These are phyloP conservation scores for Amphiprion percula DNA, from an alignment of 2,113 vertebrate genomes.

Conservation along the genomic window DNA sequence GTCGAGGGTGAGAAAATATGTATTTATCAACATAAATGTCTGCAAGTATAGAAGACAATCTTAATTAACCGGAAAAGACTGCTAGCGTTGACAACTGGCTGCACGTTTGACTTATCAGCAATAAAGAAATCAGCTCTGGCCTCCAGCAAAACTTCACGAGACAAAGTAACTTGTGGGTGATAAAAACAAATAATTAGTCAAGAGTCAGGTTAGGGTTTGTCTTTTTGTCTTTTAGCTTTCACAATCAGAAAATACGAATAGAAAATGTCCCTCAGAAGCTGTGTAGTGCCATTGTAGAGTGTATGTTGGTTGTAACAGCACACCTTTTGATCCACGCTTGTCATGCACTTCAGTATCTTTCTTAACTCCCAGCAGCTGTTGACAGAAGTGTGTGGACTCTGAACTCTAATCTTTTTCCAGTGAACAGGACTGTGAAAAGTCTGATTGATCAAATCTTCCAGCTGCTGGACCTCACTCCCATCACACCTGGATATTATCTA, in stretches of 20 bases:
- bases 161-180: background rate
- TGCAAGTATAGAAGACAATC: background rate
- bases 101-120: background rate
- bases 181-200: background rate
- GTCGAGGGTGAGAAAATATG: background rate
- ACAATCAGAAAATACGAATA: too few species aligned
- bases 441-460: constrained; percentile 71
- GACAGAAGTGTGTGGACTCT: constrained; percentile 24
- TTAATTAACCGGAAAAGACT: background rate
- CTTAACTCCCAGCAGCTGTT: constrained; percentile 5
- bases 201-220: too few species aligned
- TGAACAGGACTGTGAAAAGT: constrained; percentile 73
- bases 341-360: background rate
- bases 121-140: background rate
- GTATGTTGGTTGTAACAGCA: background rate
- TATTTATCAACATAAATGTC: background rate
- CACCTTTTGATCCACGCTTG: background rate
- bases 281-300: too few species aligned
- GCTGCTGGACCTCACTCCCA: constrained; percentile 50
- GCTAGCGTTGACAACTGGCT: background rate
- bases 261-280: too few species aligned
- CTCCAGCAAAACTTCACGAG: background rate
- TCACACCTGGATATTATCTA: constrained; percentile 36
- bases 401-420: constrained; percentile 53
- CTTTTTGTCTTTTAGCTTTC: too few species aligned